Evolutionary conservation across 2,888 invertebrate genomes (phyloP), one percentile per base, ranked within the genome.

Genomic region (Acronicta psi): DNA sequence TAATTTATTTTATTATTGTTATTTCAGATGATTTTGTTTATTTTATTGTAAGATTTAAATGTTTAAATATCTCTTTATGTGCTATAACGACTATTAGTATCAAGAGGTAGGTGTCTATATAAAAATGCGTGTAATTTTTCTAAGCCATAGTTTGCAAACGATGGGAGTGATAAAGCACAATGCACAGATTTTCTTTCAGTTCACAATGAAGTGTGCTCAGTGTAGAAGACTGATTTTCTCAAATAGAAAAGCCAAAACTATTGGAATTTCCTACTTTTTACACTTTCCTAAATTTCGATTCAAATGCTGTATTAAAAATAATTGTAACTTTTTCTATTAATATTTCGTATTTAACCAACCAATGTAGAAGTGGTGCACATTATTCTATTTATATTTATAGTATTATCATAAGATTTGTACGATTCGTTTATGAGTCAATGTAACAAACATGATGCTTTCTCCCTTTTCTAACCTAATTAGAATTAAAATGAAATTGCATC

Each of bases 221-320:
- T 81, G 83, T 88, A 83, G 84, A 93, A 93, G 93, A 93, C 93
- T 93, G 93, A 93, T 91, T 91, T 88, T 87, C n/a, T 87, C 81
- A 79, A 85, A 85, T 76, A 76, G 69, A 69, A 69, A 62, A 73
- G 85, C 86, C 88, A 86, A 90, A 86, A 79, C 56, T 67, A 78
- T 75, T 73, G 68, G 74, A 79, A 75, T 68, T 80, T 80, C 78
- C 76, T 75, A 83, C 73, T 70, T 78, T 79, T 81, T 59, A 58
- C 64, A 73, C 68, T 73, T 70, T 72, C 57, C 57, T 62, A 79
- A 69, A 69, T 72, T 63, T 78, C 66, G 56, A 73, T 70, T 69
- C 65, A 49, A 54, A 49, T 59, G 43, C 76, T 72, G 63, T 69
- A 69, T 60, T 73, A 59, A 66, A 56, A 25, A 72, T 69, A 47